Conservation (phyloP, 2,113 vertebrate species). For the Ochotona princeps region DNA sequence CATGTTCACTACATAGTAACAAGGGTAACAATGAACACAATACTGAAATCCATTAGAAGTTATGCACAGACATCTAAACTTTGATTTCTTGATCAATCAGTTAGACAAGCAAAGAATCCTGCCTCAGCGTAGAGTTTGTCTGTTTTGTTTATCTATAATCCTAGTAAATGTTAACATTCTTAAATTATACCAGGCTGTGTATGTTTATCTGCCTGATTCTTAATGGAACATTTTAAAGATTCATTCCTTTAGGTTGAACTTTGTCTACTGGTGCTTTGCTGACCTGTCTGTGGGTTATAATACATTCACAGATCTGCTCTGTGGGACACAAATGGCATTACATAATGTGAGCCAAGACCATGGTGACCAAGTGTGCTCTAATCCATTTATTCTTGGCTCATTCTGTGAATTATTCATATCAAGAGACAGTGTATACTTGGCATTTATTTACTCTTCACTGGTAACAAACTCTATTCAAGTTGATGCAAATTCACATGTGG, state of each 20-base stretch:
- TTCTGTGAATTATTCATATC: conserved; percentile 62
- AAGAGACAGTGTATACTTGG: conserved; percentile 21
- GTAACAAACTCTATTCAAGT: conserved; percentile 59
- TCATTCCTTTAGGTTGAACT: conserved; percentile 34
- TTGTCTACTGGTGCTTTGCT: not conserved
- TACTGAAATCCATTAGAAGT: not conserved
- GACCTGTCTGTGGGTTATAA: not conserved
- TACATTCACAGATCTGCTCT: not conserved
- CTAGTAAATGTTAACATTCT: not conserved
- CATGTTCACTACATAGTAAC: not conserved
- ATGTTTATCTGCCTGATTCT: not conserved
- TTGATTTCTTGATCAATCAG: not conserved
- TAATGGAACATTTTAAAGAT: conserved; percentile 45
- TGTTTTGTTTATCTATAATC: not conserved
- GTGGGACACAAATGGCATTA: conserved; percentile 47
- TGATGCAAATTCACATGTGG: conserved; percentile 57
- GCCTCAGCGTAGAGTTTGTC: not conserved
- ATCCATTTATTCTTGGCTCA: conserved; percentile 49
- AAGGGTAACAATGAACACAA: not conserved
- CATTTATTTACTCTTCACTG: conserved; percentile 58
- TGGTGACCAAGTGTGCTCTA: not conserved
- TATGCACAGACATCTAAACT: not conserved
- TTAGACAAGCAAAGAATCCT: not conserved
- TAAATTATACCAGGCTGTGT: not conserved
- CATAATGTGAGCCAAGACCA: not conserved